Evolutionary conservation across 2,888 invertebrate species (phyloP).

Genomic region (Tetrapedia diversipes): DNA sequence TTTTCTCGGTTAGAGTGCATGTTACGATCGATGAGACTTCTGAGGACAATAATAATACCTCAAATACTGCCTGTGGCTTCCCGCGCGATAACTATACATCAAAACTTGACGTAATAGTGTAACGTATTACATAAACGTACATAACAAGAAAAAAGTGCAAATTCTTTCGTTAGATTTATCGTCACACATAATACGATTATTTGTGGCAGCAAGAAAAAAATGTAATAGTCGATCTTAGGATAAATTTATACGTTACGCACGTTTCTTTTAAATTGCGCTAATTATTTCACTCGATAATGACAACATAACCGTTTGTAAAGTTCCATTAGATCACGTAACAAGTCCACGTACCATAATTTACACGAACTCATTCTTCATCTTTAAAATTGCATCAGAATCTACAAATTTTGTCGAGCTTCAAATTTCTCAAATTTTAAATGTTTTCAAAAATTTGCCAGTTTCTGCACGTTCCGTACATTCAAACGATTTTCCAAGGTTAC

Average conservation of each 20-base stretch:
- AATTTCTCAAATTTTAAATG: too few relatives aligned
- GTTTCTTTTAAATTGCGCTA: not conserved
- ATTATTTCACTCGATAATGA: not conserved
- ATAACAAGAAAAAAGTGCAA: constrained; percentile 2
- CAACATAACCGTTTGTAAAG: not conserved
- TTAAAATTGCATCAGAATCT: too few relatives aligned
- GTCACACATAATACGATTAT: constrained; percentile 1
- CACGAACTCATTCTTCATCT: not conserved
- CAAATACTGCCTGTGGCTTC: not conserved
- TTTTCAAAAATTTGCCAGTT: too few relatives aligned
- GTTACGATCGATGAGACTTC: not conserved
- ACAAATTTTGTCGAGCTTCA: too few relatives aligned
- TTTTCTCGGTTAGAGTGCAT: not conserved
- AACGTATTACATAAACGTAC: constrained; percentile 1
- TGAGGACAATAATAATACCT: not conserved
- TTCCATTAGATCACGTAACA: not conserved
- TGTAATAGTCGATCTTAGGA: not conserved
- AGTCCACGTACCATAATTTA: not conserved
- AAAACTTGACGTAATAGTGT: not conserved
- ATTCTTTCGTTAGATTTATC: constrained; percentile 10
- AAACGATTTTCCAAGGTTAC: too few relatives aligned
- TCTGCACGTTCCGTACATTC: too few relatives aligned
- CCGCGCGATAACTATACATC: not conserved
- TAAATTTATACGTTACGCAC: not conserved
- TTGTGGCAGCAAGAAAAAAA: not conserved